Evolutionary conservation across 2,113 vertebrate genomes (phyloP), one percentile per base, ranked within the genome.

Genomic region (Propithecus coquereli): DNA sequence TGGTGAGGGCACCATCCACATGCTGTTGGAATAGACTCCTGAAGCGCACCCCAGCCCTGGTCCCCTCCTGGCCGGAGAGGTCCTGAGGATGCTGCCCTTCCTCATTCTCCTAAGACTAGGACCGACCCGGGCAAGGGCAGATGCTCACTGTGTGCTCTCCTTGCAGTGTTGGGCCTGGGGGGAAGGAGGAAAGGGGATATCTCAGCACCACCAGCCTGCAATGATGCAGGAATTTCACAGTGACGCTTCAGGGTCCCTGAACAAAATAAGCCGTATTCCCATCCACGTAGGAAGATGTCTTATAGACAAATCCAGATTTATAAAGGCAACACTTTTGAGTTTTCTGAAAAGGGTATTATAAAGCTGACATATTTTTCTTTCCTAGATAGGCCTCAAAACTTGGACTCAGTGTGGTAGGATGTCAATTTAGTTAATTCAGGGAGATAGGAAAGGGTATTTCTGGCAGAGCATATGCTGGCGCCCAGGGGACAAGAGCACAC

Each of bases 21-120:
- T 0, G 25, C 66, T 8, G 3, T 40, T 52, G n/a, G 68, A 86
- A 47, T n/a, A 2, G 0, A 40, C 1, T 0, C 43, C 30, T 13
- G 8, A 13, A 13, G 32, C 23, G 23, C 37, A 27, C 54, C 30
- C 22, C 25, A 34, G 27, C 23, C 22, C 23, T 40, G 0, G 3
- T 16, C 30, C 45, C 34, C 8, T 40, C 25, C 52, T 30, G 34
- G 47, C 74, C 10, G 9, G n/a, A 54, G 14, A 77, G 52, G 4
- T 50, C 61, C 79, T 1, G 1, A 18, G 25, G 3, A 32, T 2
- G 9, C 23, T 32, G 13, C 27, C 20, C 34, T 52, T 37, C 63
- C 37, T 87, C 9, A 45, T 22, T 61, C 54, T 50, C 77, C 16
- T n/a, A n/a, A 66, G 18, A 23, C 32, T 4, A 25, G 2, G 14